phyloP scores from a whole-genome alignment of 2,888 invertebrate species.

The Drosophila austrosaltans region DNA sequence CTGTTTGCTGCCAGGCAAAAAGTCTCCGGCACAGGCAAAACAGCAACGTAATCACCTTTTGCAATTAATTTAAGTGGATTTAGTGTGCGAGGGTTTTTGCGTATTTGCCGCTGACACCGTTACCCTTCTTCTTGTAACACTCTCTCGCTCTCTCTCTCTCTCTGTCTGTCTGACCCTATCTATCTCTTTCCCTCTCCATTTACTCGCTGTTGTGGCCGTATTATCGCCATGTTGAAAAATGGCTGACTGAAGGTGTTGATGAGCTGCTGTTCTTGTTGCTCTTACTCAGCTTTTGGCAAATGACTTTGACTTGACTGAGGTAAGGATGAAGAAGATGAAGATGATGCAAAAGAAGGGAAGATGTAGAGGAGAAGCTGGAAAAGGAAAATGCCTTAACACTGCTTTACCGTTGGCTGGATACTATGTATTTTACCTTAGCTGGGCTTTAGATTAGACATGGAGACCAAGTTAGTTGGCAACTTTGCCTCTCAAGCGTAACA shows the following conservation, averaged over 20 bases:
- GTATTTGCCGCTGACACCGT: conserved; percentile 54
- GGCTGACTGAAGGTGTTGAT: conserved; percentile 75
- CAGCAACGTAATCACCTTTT: conserved; percentile 81
- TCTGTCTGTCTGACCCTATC: not conserved
- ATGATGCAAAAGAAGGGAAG: conserved; percentile 27
- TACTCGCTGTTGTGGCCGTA: conserved; percentile 19
- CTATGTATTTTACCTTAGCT: conserved; percentile 14
- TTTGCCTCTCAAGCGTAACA: conserved; percentile 35
- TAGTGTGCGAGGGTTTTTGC: conserved; percentile 71
- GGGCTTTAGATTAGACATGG: conserved; percentile 48
- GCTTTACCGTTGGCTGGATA: conserved; percentile 10
- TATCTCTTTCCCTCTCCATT: not conserved
- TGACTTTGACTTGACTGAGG: conserved; percentile 59
- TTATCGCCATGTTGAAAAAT: conserved; percentile 63
- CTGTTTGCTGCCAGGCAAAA: conserved; percentile 64
- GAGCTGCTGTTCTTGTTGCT: conserved; percentile 61
- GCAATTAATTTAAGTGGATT: conserved; percentile 82
- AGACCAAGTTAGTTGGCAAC: conserved; percentile 41
- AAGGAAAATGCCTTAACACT: conserved; percentile 32
- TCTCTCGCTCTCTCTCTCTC: not conserved
- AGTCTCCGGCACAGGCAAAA: conserved; percentile 64
- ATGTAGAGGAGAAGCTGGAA: conserved; percentile 9
- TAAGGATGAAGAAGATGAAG: not conserved
- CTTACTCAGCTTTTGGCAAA: conserved; percentile 59
- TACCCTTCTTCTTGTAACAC: not conserved